Conservation (phyloP, 1,140 invertebrate species). For the Phymastichus coffea region DNA sequence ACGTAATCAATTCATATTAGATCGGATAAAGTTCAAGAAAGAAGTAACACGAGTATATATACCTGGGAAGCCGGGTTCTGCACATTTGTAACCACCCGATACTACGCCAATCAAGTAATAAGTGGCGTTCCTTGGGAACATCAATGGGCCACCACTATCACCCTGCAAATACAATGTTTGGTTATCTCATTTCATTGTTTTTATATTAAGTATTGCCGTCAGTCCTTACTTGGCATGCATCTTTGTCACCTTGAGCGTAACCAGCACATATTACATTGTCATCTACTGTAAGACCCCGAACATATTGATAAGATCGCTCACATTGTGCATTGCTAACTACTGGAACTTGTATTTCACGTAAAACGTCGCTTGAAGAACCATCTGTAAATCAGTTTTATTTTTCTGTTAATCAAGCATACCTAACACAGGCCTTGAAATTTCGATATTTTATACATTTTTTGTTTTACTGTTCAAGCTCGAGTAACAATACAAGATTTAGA, state of each 20-base stretch:
- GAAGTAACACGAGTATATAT: slow-evolving; percentile 74
- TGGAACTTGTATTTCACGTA: slow-evolving; percentile 72
- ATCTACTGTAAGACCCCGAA: slow-evolving; percentile 64
- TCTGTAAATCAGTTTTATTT: too few species aligned
- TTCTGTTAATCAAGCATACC: too few species aligned
- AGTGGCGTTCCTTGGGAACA: slow-evolving; percentile 53
- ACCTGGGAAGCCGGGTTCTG: slow-evolving; percentile 70
- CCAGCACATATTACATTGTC: slow-evolving; percentile 75
- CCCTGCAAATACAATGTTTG: slow-evolving; percentile 56
- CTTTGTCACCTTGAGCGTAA: slow-evolving; percentile 68
- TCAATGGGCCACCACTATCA: slow-evolving; percentile 84
- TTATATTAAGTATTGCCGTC: not conserved
- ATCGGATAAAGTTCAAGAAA: slow-evolving; percentile 68
- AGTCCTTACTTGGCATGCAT: slow-evolving; percentile 73
- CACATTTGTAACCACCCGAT: slow-evolving; percentile 75
- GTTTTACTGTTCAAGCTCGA: too few species aligned
- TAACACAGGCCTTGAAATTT: too few species aligned
- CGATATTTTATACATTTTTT: too few species aligned
- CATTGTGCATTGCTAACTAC: slow-evolving; percentile 62
- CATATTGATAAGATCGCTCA: slow-evolving; percentile 59
- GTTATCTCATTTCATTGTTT: not conserved
- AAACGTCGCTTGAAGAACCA: slow-evolving; percentile 62
- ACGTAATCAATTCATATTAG: too few species aligned
- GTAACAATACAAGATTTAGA: too few species aligned
- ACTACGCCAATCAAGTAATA: slow-evolving; percentile 72